Evolutionary conservation across 1,140 invertebrate species (phyloP).

Genomic region (Dendrolimus punctatus): DNA sequence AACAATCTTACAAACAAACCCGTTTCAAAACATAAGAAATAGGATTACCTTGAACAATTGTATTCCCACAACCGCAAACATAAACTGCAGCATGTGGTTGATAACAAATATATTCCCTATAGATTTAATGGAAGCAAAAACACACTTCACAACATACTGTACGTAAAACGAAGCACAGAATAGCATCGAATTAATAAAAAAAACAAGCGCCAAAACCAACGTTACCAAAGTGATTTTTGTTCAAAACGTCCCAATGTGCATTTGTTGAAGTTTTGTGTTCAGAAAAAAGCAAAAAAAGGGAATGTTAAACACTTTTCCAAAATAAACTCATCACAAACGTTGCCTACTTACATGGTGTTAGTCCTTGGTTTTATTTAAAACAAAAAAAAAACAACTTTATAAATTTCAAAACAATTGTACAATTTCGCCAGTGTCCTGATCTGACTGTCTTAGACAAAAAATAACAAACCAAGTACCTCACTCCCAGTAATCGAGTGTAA

Average conservation of each 20-base stretch:
- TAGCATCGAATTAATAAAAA: constrained; percentile 14
- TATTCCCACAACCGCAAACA: constrained; percentile 99
- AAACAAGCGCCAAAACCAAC: constrained; percentile 30
- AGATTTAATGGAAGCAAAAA: constrained; percentile 98
- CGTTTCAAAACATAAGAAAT: background rate
- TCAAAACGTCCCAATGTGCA: constrained; percentile 33
- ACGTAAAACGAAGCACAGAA: constrained; percentile 31
- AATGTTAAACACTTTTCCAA: constrained; percentile 32
- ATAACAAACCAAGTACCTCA: constrained; percentile 50
- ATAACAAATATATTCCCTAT: constrained; percentile 99
- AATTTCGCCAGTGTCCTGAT: constrained; percentile 50
- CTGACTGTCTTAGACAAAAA: constrained; percentile 36
- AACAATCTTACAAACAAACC: background rate
- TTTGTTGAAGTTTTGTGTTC: constrained; percentile 30
- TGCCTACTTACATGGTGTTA: constrained; percentile 46
- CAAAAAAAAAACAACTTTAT: constrained; percentile 29
- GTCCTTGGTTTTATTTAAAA: constrained; percentile 29
- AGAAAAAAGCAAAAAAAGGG: constrained; percentile 44
- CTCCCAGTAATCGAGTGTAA: constrained; percentile 52
- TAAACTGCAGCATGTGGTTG: constrained; percentile 98
- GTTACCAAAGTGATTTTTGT: constrained; percentile 38
- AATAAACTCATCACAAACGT: constrained; percentile 24
- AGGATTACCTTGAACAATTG: constrained; percentile 96
- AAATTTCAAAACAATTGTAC: constrained; percentile 13
- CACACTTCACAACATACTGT: constrained; percentile 98